Conservation (phyloP, 2,888 invertebrate species). For the Macrophya annulata region DNA sequence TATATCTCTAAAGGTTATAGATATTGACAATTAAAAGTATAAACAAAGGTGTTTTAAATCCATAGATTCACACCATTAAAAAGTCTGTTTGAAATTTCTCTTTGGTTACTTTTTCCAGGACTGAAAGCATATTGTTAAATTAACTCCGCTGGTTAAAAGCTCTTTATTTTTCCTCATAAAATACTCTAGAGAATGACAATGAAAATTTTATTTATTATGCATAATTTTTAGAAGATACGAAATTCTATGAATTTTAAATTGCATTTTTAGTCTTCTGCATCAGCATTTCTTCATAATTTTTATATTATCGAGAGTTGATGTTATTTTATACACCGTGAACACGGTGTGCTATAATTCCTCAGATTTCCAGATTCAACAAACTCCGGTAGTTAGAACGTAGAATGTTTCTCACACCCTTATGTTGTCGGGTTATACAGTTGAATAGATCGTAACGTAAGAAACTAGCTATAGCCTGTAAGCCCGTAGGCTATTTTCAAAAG, state of each 20-base stretch:
- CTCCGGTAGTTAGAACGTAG: background rate
- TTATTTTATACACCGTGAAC: background rate
- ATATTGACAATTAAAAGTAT: background rate
- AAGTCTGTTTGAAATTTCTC: background rate
- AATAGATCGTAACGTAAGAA: slow-evolving; percentile 9
- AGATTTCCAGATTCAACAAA: slow-evolving; percentile 4
- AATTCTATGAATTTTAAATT: background rate
- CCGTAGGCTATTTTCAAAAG: slow-evolving; percentile 29
- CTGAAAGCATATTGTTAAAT: background rate
- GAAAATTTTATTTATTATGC: background rate
- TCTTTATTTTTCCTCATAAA: background rate
- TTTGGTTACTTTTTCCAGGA: background rate
- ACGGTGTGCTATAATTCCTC: background rate
- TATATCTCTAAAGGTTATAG: background rate
- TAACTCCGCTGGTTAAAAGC: background rate
- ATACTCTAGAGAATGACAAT: background rate
- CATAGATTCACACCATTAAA: background rate
- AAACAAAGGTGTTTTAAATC: background rate
- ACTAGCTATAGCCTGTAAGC: background rate
- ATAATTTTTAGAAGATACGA: background rate
- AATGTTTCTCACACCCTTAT: slow-evolving; percentile 16
- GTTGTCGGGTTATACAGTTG: background rate
- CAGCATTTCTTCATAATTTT: background rate
- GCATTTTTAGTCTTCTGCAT: background rate
- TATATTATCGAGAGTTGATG: background rate